Percentiles rank a stretch among this genome's conserved stretches.
phyloP scores from a whole-genome alignment of 2,797 vertebrate species.

The Delichon dasypus region DNA sequence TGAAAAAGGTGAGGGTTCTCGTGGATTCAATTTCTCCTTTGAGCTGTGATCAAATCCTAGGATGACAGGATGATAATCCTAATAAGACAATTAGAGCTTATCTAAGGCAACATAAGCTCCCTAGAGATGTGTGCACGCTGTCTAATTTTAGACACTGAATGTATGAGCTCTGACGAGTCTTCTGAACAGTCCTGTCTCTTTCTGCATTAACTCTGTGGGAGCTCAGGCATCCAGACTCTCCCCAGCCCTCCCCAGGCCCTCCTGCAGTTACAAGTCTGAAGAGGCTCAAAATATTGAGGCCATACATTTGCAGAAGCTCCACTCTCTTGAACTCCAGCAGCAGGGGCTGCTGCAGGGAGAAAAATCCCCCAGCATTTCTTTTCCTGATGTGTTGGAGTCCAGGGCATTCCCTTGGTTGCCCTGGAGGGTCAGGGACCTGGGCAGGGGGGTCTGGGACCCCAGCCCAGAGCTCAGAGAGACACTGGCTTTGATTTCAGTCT shows the following conservation, averaged over 20 bases:
- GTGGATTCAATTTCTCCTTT: neutral
- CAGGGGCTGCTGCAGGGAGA: neutral
- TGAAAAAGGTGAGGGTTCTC: neutral
- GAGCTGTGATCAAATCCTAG: neutral
- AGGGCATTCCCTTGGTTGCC: no score
- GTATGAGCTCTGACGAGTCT: neutral
- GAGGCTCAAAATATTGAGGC: neutral
- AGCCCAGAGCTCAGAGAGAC: no score
- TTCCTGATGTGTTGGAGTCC: no score
- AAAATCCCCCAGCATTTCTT: neutral
- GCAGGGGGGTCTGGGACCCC: no score
- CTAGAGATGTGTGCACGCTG: neutral
- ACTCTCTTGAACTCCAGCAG: neutral
- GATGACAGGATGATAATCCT: neutral
- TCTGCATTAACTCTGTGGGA: neutral
- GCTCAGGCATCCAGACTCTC: neutral
- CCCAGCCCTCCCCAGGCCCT: neutral
- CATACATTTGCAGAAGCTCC: neutral
- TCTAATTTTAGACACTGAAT: neutral
- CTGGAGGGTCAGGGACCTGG: no score
- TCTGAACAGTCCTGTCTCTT: neutral
- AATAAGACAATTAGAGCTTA: neutral
- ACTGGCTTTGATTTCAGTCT: no score
- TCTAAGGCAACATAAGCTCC: neutral
- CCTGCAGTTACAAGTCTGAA: neutral